phyloP scores from a whole-genome alignment of 2,888 invertebrate genomes.

The Acrocyrtus sp. region DNA sequence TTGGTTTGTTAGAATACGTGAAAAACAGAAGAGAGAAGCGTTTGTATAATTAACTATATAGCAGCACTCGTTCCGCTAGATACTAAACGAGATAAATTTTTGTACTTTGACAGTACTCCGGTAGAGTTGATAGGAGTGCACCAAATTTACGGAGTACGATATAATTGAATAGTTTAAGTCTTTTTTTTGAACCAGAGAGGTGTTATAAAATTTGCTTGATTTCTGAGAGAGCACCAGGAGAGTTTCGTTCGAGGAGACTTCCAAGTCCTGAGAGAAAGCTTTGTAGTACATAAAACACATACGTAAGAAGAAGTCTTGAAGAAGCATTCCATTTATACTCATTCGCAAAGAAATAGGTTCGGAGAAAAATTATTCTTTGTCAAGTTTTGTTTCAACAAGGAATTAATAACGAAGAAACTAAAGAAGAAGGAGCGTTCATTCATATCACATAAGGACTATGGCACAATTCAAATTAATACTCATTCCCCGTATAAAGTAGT shows the following conservation, averaged over 20 bases:
- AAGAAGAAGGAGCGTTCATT: not conserved
- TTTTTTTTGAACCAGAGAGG: not conserved
- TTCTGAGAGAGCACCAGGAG: slow-evolving; percentile 38
- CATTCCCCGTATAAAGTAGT: not conserved
- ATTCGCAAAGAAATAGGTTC: not conserved
- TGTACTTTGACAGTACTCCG: too few species aligned
- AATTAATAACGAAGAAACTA: not conserved
- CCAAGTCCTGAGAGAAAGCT: slow-evolving; percentile 57
- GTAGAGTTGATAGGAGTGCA: not conserved
- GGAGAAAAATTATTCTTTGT: not conserved
- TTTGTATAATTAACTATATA: not conserved
- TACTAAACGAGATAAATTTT: not conserved
- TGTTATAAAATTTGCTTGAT: not conserved
- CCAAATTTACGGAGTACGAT: not conserved
- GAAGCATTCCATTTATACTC: not conserved
- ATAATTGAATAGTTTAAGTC: not conserved
- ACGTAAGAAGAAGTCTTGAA: too few species aligned
- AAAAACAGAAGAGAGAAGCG: slow-evolving; percentile 27
- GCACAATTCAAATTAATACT: not conserved
- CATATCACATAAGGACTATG: not conserved
- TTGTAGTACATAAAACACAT: slow-evolving; percentile 1
- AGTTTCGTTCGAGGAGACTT: slow-evolving; percentile 58
- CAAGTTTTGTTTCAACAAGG: not conserved
- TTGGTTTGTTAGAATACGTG: slow-evolving; percentile 32
- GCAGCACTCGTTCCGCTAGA: slow-evolving; percentile 30